Base-by-base conservation (phyloP, 2,113 vertebrate species). In the Pangasianodon gigas region DNA sequence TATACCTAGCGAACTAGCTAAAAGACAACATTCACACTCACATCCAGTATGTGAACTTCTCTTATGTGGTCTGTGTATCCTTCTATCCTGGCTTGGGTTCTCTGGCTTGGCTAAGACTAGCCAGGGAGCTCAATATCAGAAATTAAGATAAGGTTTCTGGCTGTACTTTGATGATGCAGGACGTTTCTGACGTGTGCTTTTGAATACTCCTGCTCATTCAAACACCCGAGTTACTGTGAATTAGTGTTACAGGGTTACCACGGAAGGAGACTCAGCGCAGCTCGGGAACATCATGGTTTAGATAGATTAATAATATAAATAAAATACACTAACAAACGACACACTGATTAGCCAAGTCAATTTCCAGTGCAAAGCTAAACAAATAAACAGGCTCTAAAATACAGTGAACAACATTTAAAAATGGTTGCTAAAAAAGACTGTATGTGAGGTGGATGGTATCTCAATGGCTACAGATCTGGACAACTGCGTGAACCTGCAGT, bases 391-490 rank as follows among this genome's bases (percentile, higher is more conserved):
- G 67, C 74, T 46, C 19, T 24, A 77, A 44, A 77, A 44, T 44
- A 46, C 41, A 26, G 10, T 16, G 29, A 41, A 51, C 75, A n/a
- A 26, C 19, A 13, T 77, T 44, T 46, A 11, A 24, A 77, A 26
- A 62, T 8, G 37, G 6, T 3, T 44, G 37, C 41, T 74, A 41
- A 37, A 71, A 41, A 44, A 32, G 4, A n/a, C 62, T 10, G 1
- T 5, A 32, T 1, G 4, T 0, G 13, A 77, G 44, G 21, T 29
- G 90, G 74, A 90, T 21, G 21, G 54, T 71, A 58, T 41, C 3
- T 24, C 16, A 80, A 58, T 44, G 81, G 65, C 79, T 26, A 58
- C 16, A 81, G 71, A 58, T 85, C n/a, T 81, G 85, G 91, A 90
- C 29, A 69, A 86, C 65, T 71, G 84, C 19, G 51, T 74, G 56